These are phyloP conservation scores for Chamaea fasciata DNA, from an alignment of 2,113 vertebrate species.

Conservation along the genomic window DNA sequence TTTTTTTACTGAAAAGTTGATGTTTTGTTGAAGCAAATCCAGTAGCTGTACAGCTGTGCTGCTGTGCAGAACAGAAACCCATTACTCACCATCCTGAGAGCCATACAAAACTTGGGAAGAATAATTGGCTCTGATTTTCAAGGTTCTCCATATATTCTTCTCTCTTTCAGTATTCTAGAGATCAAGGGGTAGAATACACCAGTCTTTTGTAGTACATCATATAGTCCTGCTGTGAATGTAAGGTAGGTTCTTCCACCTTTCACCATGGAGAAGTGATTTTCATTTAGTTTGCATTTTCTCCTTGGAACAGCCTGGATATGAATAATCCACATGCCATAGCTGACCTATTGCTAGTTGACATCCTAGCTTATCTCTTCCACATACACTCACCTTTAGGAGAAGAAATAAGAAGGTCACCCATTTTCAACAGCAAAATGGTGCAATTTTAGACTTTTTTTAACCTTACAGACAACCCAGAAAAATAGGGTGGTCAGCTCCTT, in stretches of 20 bases:
- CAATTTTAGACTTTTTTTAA: not conserved
- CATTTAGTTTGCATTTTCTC: not conserved
- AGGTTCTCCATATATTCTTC: not conserved
- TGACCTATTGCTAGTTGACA: not conserved
- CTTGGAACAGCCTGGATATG: not conserved
- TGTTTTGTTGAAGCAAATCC: slow-evolving; percentile 46
- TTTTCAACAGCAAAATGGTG: not conserved
- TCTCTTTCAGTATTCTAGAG: not conserved
- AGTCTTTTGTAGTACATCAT: not conserved
- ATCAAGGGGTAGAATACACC: not conserved
- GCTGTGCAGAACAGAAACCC: slow-evolving; percentile 19
- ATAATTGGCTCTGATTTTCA: not conserved
- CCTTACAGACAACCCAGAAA: not conserved
- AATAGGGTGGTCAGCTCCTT: not conserved
- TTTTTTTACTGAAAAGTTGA: slow-evolving; percentile 30
- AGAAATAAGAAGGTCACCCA: not conserved
- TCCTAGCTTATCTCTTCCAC: not conserved
- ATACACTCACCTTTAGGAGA: not conserved
- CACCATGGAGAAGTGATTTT: not conserved
- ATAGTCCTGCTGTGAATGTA: not conserved
- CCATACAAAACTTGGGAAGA: slow-evolving; percentile 4
- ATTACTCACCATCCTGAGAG: slow-evolving; percentile 40
- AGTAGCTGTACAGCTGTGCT: slow-evolving; percentile 39
- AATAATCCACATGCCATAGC: not conserved
- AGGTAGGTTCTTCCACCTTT: not conserved